phyloP scores from a whole-genome alignment of 2,797 vertebrate genomes.

The Sparidentex hasta region DNA sequence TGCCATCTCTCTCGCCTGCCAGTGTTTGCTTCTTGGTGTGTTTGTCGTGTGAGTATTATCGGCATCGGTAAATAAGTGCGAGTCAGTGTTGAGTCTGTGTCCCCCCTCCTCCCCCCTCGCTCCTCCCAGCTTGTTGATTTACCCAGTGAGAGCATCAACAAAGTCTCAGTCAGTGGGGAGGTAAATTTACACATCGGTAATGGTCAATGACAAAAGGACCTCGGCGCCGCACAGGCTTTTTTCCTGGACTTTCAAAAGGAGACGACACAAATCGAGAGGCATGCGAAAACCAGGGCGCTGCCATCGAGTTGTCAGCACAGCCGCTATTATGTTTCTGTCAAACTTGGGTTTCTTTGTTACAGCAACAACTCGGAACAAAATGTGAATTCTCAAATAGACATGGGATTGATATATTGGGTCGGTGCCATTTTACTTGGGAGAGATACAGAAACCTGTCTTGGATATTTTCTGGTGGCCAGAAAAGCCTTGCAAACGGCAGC shows the following conservation, averaged over 20 bases:
- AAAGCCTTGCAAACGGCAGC: neutral
- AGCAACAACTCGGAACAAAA: slow-evolving; percentile 13
- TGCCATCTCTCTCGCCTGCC: slow-evolving; percentile 54
- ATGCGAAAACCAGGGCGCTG: neutral
- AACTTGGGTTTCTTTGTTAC: slow-evolving; percentile 11
- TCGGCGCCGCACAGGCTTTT: neutral
- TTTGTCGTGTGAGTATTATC: slow-evolving; percentile 65
- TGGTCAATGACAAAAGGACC: slow-evolving; percentile 42
- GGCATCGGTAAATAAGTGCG: slow-evolving; percentile 43
- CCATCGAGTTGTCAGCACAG: slow-evolving; percentile 17
- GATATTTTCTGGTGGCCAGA: slow-evolving; percentile 18
- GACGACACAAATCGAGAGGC: slow-evolving; percentile 7
- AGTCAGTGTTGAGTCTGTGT: slow-evolving; percentile 30
- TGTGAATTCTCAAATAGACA: slow-evolving; percentile 4
- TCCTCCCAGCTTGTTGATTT: slow-evolving; percentile 41
- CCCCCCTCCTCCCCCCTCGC: too few relatives aligned
- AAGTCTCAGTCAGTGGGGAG: slow-evolving; percentile 14
- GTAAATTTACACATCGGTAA: slow-evolving; percentile 46
- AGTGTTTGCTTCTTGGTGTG: slow-evolving; percentile 53
- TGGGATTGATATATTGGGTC: neutral
- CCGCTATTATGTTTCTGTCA: slow-evolving; percentile 1
- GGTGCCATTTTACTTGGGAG: neutral
- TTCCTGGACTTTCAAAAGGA: slow-evolving; percentile 45
- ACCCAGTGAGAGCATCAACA: slow-evolving; percentile 24
- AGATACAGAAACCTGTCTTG: slow-evolving; percentile 5